Conservation (phyloP, 2,888 invertebrate species). For the Plebejus argus region DNA sequence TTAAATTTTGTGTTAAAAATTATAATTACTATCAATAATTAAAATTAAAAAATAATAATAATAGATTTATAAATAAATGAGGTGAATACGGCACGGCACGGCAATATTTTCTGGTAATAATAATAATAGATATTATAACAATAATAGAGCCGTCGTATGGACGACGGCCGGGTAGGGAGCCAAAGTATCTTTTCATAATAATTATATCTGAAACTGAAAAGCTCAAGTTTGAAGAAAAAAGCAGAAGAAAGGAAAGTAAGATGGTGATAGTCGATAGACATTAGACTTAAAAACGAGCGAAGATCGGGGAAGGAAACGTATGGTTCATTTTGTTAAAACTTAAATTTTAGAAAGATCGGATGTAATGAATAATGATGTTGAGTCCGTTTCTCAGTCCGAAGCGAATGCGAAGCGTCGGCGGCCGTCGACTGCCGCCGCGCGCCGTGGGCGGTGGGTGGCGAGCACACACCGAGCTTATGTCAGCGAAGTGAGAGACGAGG, state of each 20-base stretch:
- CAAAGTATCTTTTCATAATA: neutral
- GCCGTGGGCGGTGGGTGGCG: conserved; percentile 41
- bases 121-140: neutral
- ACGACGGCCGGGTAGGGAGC: neutral
- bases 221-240: neutral
- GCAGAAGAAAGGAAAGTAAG: neutral
- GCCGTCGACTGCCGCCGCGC: conserved; percentile 43
- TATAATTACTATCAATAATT: neutral
- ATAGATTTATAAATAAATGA: no score
- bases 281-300: neutral
- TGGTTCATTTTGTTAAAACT: neutral
- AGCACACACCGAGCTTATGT: conserved; percentile 31
- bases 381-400: neutral
- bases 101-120: neutral
- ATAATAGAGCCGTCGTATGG: neutral
- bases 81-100: neutral
- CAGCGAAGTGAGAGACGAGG: conserved; percentile 35
- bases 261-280: neutral
- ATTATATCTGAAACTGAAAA: neutral
- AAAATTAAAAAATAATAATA: neutral
- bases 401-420: conserved; percentile 47
- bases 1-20: neutral
- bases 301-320: neutral
- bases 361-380: neutral
- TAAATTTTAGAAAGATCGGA: neutral